Conservation (phyloP, 1,140 invertebrate species). For the Panulirus ornatus region DNA sequence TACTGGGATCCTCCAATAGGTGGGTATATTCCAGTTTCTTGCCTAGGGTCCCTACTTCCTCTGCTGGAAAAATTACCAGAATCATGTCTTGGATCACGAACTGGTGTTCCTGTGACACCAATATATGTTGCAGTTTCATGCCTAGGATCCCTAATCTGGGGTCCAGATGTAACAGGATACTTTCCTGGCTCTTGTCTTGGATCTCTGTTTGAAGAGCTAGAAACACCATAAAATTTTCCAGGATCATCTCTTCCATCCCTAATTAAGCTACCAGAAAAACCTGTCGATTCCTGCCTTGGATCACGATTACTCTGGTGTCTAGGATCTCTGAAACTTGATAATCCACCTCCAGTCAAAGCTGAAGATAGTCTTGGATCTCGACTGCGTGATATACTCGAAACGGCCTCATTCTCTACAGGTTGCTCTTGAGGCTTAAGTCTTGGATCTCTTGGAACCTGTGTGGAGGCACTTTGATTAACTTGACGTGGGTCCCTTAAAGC, state of each 20-base stretch:
- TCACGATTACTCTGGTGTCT: slow-evolving; percentile 51
- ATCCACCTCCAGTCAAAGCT: neutral
- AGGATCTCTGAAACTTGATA: slow-evolving; percentile 36
- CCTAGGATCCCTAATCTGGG: slow-evolving; percentile 43
- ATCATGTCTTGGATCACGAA: slow-evolving; percentile 48
- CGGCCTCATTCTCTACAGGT: neutral
- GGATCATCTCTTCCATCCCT: slow-evolving; percentile 55
- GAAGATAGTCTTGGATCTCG: slow-evolving; percentile 48
- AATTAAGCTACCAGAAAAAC: slow-evolving; percentile 12
- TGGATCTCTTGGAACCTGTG: slow-evolving; percentile 45
- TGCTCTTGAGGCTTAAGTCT: slow-evolving; percentile 38
- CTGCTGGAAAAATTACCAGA: neutral
- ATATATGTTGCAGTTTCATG: slow-evolving; percentile 17
- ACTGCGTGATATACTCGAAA: neutral
- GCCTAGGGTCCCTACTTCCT: slow-evolving; percentile 38
- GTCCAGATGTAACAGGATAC: slow-evolving; percentile 6
- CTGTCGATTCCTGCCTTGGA: slow-evolving; percentile 29
- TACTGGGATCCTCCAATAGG: neutral
- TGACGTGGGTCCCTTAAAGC: neutral
- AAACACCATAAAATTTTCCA: slow-evolving; percentile 5
- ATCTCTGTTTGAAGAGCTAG: slow-evolving; percentile 27
- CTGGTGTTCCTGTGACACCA: neutral
- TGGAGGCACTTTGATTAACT: neutral
- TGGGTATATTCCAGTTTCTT: slow-evolving; percentile 27
- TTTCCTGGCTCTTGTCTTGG: slow-evolving; percentile 41